These are phyloP conservation scores for Hetaerina titia DNA, from an alignment of 2,888 invertebrate species.

Conservation along the genomic window DNA sequence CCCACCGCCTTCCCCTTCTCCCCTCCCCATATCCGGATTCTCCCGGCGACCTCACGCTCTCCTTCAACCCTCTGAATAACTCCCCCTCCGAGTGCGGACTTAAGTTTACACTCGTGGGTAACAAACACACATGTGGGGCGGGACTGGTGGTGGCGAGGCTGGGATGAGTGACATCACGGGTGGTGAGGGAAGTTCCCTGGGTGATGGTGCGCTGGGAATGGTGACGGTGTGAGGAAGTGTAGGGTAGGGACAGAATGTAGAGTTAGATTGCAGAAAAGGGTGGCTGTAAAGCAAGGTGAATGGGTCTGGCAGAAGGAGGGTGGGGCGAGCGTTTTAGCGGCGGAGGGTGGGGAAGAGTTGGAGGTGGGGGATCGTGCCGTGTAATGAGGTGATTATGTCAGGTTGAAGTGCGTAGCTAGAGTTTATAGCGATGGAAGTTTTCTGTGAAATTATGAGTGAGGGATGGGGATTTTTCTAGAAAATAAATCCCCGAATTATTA, in stretches of 20 bases:
- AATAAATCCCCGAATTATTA: constrained; percentile 20
- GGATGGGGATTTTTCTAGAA: neutral
- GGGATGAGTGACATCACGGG: neutral
- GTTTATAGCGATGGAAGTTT: constrained; percentile 43
- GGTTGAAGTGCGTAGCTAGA: constrained; percentile 28
- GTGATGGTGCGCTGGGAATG: no score
- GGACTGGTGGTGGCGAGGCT: neutral
- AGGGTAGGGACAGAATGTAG: neutral
- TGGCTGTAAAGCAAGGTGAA: neutral
- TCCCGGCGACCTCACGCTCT: neutral
- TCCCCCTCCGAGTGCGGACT: neutral
- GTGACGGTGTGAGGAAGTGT: neutral
- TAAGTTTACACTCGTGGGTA: neutral
- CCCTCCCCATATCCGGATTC: neutral
- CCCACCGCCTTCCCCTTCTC: neutral
- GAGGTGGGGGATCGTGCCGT: neutral
- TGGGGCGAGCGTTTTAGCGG: neutral
- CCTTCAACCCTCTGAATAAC: neutral
- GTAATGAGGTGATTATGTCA: constrained; percentile 54
- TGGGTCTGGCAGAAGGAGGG: neutral
- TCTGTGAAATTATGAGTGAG: constrained; percentile 29
- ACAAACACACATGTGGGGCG: neutral
- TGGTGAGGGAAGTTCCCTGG: neutral
- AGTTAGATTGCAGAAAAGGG: neutral
- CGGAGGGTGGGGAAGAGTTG: neutral